Evolutionary conservation across 2,113 vertebrate genomes (phyloP), one percentile per base, ranked within the genome.

Genomic region (Dicentrarchus labrax): DNA sequence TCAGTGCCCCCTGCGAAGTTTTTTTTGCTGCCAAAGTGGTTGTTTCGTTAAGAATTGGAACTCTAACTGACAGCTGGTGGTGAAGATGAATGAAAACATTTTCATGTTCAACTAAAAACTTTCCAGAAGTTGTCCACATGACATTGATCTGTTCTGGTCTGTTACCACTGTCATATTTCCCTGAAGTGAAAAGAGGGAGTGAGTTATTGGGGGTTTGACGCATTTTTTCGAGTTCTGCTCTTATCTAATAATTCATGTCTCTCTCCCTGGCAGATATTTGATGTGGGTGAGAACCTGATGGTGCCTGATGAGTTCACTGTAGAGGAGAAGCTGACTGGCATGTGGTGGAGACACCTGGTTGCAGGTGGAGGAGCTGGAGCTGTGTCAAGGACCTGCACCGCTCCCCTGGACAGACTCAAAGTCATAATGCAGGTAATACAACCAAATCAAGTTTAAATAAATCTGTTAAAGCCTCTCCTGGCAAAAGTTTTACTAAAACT

Each of bases 301-400:
- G 97, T 99, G 1, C 99, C 98, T 0, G 99, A 99, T 79, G 99
- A 99, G 72, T 99, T 99, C 95, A 98, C 98, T 0, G 91, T 95
- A 16, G 97, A 99, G 83, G 99, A 99, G 92, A 97, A 96, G 80
- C 96, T 95, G 90, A 98, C 96, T 0, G 99, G 99, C 6, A 97
- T 98, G 97, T 99, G 97, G 98, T 99, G 98, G 99, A 95, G 98
- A 36, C 98, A 99, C 80, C 95, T 99, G 79, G 98, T 98, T 19
- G 98, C 99, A 3, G 99, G 99, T 38, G 99, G 98, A 6, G 97
- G 95, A 62, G 99, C 99, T 0, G 99, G 99, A 17, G 97, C 96
- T 0, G 97, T 99, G 43, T 99, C 98, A 3, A 96, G 98, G 72
- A 98, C 98, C 24, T 99, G 96, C 83, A 99, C 98, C 0, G 98